Evolutionary conservation across 2,888 invertebrate species (phyloP).

Genomic region (Acronicta aceris): DNA sequence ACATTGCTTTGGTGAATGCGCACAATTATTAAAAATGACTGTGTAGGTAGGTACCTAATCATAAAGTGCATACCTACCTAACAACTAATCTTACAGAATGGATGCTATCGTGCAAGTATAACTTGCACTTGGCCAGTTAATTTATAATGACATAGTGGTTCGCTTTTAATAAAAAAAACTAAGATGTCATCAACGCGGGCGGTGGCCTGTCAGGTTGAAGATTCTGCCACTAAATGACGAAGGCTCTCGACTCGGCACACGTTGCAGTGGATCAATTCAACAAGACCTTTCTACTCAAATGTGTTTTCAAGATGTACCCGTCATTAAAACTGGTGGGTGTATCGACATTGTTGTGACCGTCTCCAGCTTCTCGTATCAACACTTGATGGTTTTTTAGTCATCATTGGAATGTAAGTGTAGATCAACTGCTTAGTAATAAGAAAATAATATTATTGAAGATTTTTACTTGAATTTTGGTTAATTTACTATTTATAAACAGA

Average conservation of each 20-base stretch:
- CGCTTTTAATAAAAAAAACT: conserved; percentile 24
- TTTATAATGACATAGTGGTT: conserved; percentile 12
- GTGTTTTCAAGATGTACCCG: conserved; percentile 67
- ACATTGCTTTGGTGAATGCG: too few relatives aligned
- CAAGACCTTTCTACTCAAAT: conserved; percentile 59
- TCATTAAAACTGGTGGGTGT: conserved; percentile 62
- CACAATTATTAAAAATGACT: too few relatives aligned
- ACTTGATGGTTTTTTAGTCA: conserved; percentile 78
- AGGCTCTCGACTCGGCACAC: conserved; percentile 61
- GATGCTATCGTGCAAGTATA: background rate
- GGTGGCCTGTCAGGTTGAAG: conserved; percentile 69
- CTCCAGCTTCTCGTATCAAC: conserved; percentile 77
- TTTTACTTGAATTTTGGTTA: background rate
- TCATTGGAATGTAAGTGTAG: conserved; percentile 70
- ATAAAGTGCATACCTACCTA: too few relatives aligned
- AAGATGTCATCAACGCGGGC: conserved; percentile 61
- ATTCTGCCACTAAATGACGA: conserved; percentile 68
- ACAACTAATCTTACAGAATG: background rate
- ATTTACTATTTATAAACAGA: too few relatives aligned
- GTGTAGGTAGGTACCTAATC: too few relatives aligned
- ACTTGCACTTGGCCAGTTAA: background rate
- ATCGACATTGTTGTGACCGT: conserved; percentile 72
- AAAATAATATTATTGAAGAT: background rate
- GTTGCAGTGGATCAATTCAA: conserved; percentile 60
- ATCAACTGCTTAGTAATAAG: conserved; percentile 16